These are phyloP conservation scores for Fukomys damarensis DNA, from an alignment of 2,113 vertebrate species.

Conservation along the genomic window DNA sequence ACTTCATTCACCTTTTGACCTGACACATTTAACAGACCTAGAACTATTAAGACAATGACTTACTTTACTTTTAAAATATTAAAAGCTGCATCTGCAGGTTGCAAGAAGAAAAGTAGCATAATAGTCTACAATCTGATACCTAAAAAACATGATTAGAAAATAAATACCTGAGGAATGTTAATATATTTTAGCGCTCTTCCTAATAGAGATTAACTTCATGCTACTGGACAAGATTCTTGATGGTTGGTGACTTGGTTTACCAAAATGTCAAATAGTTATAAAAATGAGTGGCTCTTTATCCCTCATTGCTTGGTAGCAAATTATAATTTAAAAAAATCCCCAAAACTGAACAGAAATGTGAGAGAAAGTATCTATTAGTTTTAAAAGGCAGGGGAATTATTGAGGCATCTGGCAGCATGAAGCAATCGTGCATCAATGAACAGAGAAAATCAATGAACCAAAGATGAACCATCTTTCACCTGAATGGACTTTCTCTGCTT, in stretches of 20 bases:
- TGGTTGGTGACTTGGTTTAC: constrained; percentile 33
- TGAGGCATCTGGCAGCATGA: not conserved
- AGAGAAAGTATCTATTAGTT: constrained; percentile 67
- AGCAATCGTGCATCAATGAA: constrained; percentile 44
- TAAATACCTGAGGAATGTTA: not conserved
- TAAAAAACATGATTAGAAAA: not conserved
- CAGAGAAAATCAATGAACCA: constrained; percentile 44
- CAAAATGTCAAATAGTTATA: constrained; percentile 33
- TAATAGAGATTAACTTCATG: not conserved
- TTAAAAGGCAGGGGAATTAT: constrained; percentile 56
- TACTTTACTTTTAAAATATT: constrained; percentile 25
- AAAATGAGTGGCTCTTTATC: constrained; percentile 31
- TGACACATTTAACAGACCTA: not conserved
- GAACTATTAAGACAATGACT: not conserved
- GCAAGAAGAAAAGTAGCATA: constrained; percentile 8
- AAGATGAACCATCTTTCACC: not conserved
- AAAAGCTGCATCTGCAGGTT: not conserved
- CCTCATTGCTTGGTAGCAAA: not conserved
- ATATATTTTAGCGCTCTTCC: not conserved
- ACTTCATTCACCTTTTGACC: not conserved
- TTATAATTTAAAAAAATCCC: constrained; percentile 61
- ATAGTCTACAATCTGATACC: not conserved
- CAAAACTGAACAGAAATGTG: constrained; percentile 57
- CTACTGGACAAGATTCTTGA: not conserved
- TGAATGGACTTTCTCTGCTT: not conserved